Conservation (phyloP, 2,113 vertebrate genomes). For the Theropithecus gelada region DNA sequence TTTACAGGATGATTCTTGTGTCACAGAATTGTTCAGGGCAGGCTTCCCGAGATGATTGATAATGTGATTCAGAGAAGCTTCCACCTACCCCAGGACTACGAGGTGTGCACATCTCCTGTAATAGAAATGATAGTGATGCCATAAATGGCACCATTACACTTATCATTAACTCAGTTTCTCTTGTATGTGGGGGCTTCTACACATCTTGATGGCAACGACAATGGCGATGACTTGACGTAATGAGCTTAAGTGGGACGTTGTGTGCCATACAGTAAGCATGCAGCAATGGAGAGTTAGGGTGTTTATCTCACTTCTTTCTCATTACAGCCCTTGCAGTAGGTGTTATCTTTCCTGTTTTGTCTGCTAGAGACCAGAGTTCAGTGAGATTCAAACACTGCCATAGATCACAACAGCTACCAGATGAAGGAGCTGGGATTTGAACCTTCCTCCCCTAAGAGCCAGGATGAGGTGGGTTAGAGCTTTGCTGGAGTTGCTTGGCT, state of each 20-base stretch:
- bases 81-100: fast-evolving
- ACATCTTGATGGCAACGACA: fast-evolving
- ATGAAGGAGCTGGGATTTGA: not conserved
- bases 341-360: not conserved
- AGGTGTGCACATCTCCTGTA: fast-evolving
- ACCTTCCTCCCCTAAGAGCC: not conserved
- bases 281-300: fast-evolving
- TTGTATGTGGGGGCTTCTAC: not conserved
- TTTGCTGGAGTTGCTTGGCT: not conserved
- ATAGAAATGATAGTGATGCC: not conserved
- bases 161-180: not conserved
- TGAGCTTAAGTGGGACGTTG: not conserved
- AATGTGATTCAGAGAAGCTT: not conserved
- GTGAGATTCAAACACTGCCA: not conserved
- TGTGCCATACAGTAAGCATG: fast-evolving
- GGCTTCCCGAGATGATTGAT: not conserved
- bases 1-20: not conserved
- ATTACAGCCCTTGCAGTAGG: fast-evolving
- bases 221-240: fast-evolving
- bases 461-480: not conserved
- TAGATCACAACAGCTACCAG: not conserved
- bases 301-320: not conserved
- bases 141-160: not conserved
- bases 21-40: no score
- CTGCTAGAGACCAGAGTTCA: not conserved